Evolutionary conservation across 2,888 invertebrate species (phyloP).

Genomic region (Cetonia aurata): DNA sequence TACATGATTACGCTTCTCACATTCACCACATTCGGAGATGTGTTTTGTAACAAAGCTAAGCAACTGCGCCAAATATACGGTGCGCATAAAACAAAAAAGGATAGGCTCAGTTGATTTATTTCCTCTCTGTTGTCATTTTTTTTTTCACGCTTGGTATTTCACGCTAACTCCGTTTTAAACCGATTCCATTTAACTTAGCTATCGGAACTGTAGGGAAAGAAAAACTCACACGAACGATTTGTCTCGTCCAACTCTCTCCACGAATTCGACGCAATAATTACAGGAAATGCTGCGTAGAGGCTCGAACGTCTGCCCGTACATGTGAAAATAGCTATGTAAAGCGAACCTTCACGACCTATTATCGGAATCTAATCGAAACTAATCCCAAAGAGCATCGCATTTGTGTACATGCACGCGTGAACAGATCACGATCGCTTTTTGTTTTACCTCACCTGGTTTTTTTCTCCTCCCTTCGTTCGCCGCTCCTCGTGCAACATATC

Average conservation of each 20-base stretch:
- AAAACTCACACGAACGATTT: conserved; percentile 28
- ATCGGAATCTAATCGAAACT: conserved; percentile 58
- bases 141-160: conserved; percentile 23
- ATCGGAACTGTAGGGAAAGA: conserved; percentile 24
- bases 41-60: no score
- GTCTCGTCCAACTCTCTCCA: conserved; percentile 28
- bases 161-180: conserved; percentile 26
- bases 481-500: conserved; percentile 51
- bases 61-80: no score
- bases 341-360: conserved; percentile 59
- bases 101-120: background rate
- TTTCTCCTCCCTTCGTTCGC: conserved; percentile 55
- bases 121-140: conserved; percentile 2
- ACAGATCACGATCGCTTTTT: conserved; percentile 63
- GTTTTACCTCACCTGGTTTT: conserved; percentile 58
- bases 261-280: conserved; percentile 40
- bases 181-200: conserved; percentile 24
- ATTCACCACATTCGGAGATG: no score
- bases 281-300: conserved; percentile 32
- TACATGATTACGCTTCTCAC: background rate
- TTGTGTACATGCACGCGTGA: conserved; percentile 62
- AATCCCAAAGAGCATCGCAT: conserved; percentile 58
- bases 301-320: conserved; percentile 36
- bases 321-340: conserved; percentile 50
- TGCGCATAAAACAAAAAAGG: no score